phyloP scores from a whole-genome alignment of 2,113 vertebrate species.

The Nannobrachium achirus region DNA sequence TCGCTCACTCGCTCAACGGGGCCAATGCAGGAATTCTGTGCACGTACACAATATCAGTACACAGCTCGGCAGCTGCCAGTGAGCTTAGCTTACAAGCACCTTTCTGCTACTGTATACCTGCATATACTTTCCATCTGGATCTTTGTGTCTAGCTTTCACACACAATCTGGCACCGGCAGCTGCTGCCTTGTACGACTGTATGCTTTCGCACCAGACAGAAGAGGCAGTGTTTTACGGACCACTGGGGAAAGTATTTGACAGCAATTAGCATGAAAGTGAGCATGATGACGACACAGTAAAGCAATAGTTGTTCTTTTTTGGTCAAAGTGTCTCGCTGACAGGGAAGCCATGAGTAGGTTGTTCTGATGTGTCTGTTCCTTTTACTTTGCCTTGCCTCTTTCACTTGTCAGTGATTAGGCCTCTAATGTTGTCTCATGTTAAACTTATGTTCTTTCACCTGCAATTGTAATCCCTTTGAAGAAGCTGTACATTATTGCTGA shows the following conservation, averaged over 20 bases:
- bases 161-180: constrained; percentile 20
- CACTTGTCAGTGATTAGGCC: constrained; percentile 33
- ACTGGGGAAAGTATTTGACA: constrained; percentile 2
- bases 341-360: constrained; percentile 18
- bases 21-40: background rate
- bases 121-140: constrained; percentile 26
- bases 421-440: background rate
- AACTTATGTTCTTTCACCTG: constrained; percentile 15
- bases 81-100: constrained; percentile 21
- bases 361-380: constrained; percentile 25
- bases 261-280: background rate
- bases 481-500: constrained; percentile 78
- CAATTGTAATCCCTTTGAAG: constrained; percentile 30
- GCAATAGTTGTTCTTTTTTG: background rate
- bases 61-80: constrained; percentile 25
- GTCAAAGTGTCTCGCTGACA: constrained; percentile 1
- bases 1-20: too few relatives aligned
- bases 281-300: background rate
- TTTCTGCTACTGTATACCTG: constrained; percentile 1
- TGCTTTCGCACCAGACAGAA: background rate
- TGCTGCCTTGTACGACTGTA: constrained; percentile 26
- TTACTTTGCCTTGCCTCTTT: constrained; percentile 21
- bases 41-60: background rate
- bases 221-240: constrained; percentile 7
- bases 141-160: constrained; percentile 5